A percentile compares a stretch with the other conserved stretches of the same genome.
Evolutionary conservation across 2,888 invertebrate species (phyloP).

Genomic region (Euplagia quadripunctaria): DNA sequence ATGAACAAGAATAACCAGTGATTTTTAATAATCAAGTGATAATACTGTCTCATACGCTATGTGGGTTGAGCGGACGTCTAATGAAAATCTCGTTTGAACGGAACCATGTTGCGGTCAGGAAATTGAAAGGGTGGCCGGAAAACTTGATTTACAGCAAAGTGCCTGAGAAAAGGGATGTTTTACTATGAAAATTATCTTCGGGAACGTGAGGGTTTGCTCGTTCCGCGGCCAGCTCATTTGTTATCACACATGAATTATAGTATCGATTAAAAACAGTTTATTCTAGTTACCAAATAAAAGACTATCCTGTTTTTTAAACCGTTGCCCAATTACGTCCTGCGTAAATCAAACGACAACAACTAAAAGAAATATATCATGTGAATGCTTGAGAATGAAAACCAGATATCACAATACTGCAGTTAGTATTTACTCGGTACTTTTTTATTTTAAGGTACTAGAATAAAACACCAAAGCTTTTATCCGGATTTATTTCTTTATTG

Average conservation of each 20-base stretch:
- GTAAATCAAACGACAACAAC: no score
- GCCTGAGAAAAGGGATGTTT: conserved; percentile 81
- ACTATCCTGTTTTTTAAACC: background rate
- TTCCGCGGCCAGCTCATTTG: conserved; percentile 58
- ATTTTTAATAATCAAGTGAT: conserved; percentile 62
- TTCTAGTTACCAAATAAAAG: conserved; percentile 36
- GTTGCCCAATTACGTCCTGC: no score
- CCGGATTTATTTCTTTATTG: no score
- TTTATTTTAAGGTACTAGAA: no score
- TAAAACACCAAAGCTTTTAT: no score
- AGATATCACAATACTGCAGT: no score
- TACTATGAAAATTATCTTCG: conserved; percentile 82
- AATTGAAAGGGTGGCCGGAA: conserved; percentile 81
- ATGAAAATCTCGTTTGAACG: conserved; percentile 76
- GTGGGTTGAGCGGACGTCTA: conserved; percentile 69
- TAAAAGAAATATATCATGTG: no score
- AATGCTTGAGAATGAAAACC: no score
- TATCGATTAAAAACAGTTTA: conserved; percentile 60
- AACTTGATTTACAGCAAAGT: conserved; percentile 82
- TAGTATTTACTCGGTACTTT: no score
- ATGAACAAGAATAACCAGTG: background rate
- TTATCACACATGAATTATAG: conserved; percentile 58
- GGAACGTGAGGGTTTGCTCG: conserved; percentile 58
- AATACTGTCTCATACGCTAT: conserved; percentile 61
- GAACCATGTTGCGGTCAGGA: conserved; percentile 80